A percentile compares a stretch with the other conserved stretches of the same genome.
These are phyloP conservation scores for Podocnemis expansa DNA, from an alignment of 2,113 vertebrate species.

Conservation along the genomic window DNA sequence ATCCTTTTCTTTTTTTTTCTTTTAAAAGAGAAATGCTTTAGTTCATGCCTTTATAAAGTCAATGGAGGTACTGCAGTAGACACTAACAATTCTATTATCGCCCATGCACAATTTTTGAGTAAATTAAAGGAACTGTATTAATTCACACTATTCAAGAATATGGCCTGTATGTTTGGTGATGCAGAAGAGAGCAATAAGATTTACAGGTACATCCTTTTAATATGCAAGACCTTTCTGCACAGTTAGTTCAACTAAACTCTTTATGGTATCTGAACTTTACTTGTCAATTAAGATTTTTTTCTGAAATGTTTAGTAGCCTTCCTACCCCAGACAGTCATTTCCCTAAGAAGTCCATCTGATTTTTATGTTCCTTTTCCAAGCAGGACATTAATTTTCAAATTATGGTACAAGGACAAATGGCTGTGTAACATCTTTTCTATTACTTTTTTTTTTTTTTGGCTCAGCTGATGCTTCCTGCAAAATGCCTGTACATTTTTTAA, in stretches of 20 bases:
- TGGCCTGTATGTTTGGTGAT: accelerated
- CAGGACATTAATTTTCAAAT: background rate
- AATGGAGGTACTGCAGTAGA: background rate
- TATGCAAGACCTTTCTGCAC: background rate
- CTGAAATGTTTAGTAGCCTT: background rate
- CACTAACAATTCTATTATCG: background rate
- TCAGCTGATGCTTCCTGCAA: background rate
- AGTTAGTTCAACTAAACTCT: background rate
- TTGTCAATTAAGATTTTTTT: slow-evolving; percentile 25
- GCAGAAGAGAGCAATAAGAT: background rate
- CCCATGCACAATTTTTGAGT: background rate
- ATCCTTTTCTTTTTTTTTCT: background rate
- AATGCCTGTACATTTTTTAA: background rate
- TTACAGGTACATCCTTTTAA: background rate
- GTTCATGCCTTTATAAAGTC: background rate
- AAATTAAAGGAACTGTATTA: background rate
- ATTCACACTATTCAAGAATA: background rate
- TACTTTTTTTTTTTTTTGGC: background rate
- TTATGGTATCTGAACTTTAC: background rate
- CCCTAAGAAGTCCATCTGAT: background rate
- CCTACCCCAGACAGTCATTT: background rate
- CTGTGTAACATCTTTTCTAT: background rate
- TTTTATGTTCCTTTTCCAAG: background rate
- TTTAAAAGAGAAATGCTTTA: background rate
- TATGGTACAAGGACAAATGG: background rate